phyloP scores from a whole-genome alignment of 2,797 vertebrate species.

The Pteronotus mesoamericanus region DNA sequence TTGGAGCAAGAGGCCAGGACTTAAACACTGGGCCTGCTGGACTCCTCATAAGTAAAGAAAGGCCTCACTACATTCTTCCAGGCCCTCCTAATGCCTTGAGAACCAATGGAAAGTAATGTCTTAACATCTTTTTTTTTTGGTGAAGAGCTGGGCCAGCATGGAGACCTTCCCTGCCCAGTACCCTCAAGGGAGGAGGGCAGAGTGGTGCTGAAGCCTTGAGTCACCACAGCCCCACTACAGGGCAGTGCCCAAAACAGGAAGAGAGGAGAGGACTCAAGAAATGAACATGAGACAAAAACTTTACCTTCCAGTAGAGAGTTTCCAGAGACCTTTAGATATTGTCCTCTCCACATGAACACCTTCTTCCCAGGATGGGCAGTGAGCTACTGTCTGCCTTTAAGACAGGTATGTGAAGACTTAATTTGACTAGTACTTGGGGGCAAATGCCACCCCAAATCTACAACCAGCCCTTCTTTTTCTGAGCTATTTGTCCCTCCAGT shows the following conservation, averaged over 20 bases:
- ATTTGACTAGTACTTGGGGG: background rate
- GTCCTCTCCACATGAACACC: too few relatives aligned
- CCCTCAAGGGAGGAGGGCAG: background rate
- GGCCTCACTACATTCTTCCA: background rate
- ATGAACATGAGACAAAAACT: background rate
- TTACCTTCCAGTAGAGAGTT: background rate
- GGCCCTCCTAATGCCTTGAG: background rate
- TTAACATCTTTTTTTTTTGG: background rate
- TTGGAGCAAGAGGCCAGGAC: background rate
- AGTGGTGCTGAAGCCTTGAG: too few relatives aligned
- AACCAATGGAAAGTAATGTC: background rate
- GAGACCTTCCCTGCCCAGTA: background rate
- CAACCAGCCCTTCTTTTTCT: background rate
- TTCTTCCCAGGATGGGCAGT: background rate
- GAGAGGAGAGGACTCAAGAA: background rate
- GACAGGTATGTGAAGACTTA: background rate
- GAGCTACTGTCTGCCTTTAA: background rate
- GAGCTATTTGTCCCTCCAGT: background rate
- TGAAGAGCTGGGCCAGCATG: background rate
- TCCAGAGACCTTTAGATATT: background rate
- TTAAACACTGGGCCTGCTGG: background rate
- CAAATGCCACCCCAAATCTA: background rate
- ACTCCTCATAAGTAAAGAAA: background rate
- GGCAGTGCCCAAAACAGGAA: background rate
- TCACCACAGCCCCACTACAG: background rate